phyloP scores from a whole-genome alignment of 2,113 vertebrate genomes.

The Brachypodius melanocephalos region DNA sequence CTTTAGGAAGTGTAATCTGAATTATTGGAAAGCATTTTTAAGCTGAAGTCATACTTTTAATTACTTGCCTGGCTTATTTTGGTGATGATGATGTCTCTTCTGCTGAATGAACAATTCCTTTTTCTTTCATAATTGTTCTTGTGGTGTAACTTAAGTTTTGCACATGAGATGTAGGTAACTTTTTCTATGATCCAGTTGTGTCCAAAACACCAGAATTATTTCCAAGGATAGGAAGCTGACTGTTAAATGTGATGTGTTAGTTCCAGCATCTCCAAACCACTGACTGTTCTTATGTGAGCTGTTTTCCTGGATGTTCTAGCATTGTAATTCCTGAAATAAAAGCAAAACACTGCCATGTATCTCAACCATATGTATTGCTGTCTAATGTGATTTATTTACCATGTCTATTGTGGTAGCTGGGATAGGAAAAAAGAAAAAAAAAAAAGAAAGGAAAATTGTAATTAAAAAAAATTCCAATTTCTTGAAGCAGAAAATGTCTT shows the following conservation, averaged over 20 bases:
- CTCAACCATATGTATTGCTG: not conserved
- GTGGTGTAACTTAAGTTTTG: not conserved
- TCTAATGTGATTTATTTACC: slow-evolving; percentile 38
- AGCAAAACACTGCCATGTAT: slow-evolving; percentile 80
- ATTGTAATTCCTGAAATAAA: slow-evolving; percentile 83
- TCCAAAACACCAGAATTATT: not conserved
- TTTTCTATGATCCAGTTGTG: not conserved
- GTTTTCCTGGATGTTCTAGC: slow-evolving; percentile 80
- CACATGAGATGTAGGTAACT: slow-evolving; percentile 70
- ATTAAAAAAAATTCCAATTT: not conserved
- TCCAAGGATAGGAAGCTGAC: not conserved
- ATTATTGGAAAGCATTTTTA: not conserved
- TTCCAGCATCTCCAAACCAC: slow-evolving; percentile 78
- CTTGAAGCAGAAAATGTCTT: not conserved
- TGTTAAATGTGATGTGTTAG: slow-evolving; percentile 64
- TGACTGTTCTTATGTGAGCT: slow-evolving; percentile 81
- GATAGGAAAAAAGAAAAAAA: not conserved
- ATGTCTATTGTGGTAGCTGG: not conserved
- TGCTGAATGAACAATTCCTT: not conserved
- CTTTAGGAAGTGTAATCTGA: not conserved
- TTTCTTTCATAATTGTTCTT: not conserved
- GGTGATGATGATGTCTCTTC: not conserved
- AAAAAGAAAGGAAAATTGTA: not conserved
- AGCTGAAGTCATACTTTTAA: not conserved
- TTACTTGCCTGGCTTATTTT: not conserved